phyloP scores from a whole-genome alignment of 1,140 invertebrate genomes.

The Brachionus asplanchnoidis region DNA sequence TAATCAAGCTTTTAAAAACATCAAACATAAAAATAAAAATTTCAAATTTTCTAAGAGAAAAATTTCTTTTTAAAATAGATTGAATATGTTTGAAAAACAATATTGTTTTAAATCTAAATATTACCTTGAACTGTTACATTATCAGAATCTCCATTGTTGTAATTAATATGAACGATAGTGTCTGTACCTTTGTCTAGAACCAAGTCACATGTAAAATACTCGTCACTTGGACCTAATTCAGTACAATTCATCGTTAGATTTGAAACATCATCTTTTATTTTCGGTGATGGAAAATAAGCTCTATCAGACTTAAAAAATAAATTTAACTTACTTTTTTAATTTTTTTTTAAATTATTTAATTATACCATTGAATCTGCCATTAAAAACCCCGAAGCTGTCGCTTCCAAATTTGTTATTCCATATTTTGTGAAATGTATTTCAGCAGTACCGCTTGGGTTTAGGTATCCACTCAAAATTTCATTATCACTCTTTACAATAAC shows the following conservation, averaged over 20 bases:
- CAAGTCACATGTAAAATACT: background rate
- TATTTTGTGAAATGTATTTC: background rate
- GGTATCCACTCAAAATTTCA: background rate
- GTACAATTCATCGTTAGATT: background rate
- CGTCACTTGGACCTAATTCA: background rate
- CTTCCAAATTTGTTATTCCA: background rate
- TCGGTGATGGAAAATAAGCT: background rate
- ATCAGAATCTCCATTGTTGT: background rate
- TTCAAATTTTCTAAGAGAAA: too few relatives aligned
- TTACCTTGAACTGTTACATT: background rate
- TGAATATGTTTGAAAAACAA: too few relatives aligned
- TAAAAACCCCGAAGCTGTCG: background rate
- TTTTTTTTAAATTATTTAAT: background rate
- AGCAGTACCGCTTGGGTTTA: background rate
- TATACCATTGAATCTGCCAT: background rate
- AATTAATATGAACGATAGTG: background rate
- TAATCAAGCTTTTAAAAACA: too few relatives aligned
- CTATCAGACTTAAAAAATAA: slow-evolving; percentile 3
- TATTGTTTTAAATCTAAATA: too few relatives aligned
- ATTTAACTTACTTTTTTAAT: background rate
- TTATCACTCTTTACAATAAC: background rate
- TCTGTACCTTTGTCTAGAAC: background rate
- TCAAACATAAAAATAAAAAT: too few relatives aligned
- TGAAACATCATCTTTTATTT: background rate
- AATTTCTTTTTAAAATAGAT: too few relatives aligned